These are phyloP conservation scores for Corythornis madagascariensis DNA, from an alignment of 2,113 vertebrate species.

Conservation along the genomic window DNA sequence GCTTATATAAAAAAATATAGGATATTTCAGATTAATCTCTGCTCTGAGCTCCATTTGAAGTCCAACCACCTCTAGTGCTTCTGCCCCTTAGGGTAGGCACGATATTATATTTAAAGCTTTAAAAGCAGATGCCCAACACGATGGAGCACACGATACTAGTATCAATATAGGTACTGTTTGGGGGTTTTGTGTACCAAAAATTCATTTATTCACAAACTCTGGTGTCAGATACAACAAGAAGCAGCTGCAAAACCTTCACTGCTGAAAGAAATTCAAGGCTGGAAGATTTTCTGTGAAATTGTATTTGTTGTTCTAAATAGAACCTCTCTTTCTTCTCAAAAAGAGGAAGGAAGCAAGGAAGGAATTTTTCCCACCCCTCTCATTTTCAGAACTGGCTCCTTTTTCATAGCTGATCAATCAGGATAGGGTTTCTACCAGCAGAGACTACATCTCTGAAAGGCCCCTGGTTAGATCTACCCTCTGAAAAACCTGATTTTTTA, in stretches of 20 bases:
- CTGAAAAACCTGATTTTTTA: not conserved
- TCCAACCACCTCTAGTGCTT: not conserved
- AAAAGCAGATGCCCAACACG: not conserved
- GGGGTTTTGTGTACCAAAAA: not conserved
- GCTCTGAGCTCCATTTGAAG: not conserved
- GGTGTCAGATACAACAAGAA: not conserved
- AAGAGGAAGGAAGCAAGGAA: not conserved
- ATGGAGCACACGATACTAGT: not conserved
- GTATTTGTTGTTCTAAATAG: not conserved
- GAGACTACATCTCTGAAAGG: not conserved
- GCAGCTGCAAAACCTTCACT: not conserved
- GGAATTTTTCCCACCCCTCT: not conserved
- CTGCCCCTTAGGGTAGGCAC: not conserved
- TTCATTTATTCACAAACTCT: not conserved
- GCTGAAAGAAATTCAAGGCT: not conserved
- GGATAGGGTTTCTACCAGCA: not conserved
- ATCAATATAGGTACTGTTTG: fast-evolving
- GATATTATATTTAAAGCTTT: not conserved
- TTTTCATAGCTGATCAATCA: not conserved
- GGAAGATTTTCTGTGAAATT: not conserved
- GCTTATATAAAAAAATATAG: no score
- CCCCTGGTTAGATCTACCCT: not conserved
- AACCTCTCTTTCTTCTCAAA: not conserved
- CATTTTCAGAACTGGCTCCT: not conserved
- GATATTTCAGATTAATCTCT: not conserved